Evolutionary conservation across 2,113 vertebrate species (phyloP), one percentile per base, ranked within the genome.

Genomic region (Anarrhichthys ocellatus): DNA sequence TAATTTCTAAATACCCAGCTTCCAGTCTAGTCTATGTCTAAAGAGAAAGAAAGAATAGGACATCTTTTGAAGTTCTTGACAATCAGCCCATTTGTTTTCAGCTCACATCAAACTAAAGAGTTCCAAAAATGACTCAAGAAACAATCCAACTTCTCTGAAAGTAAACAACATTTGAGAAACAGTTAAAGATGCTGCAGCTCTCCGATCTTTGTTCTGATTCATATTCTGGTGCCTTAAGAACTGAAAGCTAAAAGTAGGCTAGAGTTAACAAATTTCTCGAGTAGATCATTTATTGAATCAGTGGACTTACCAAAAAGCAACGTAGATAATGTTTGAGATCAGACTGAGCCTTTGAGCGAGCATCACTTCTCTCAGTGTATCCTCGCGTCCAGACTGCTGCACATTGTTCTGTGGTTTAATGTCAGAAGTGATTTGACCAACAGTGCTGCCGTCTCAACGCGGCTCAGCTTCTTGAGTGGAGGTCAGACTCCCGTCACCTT

Each of bases 401-500:
- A 68, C 87, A 85, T 88, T 85, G 85, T 84, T 87, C 75, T 62
- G 69, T 64, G 70, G 81, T 48, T 86, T 88, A 73, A 50, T 89
- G 91, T 92, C 92, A 91, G 71, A 75, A 93, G 50, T 62, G 75
- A 89, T 92, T 87, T 82, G 76, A 70, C 54, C 66, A 29, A 29
- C 84, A 56, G 78, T 4, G 58, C 22, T 2, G 72, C 74, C 62
- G n/a, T 46, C 75, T 81, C 81, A 73, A 69, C 81, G 29, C 62
- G 50, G 80, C 85, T 89, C 86, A 5, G 78, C 58, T 80, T 62
- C 73, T 40, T 6, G 62, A 83, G 74, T 52, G 63, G 86, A 81
- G 90, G 89, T 89, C 88, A 84, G 83, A 29, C 89, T 88, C 81
- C 85, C 73, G 58, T 91, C 87, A 86, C 91, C 91, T 90, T 69